Evolutionary conservation across 2,113 vertebrate genomes (phyloP), one percentile per base, ranked within the genome.

Genomic region (Vulpes ferrilata): DNA sequence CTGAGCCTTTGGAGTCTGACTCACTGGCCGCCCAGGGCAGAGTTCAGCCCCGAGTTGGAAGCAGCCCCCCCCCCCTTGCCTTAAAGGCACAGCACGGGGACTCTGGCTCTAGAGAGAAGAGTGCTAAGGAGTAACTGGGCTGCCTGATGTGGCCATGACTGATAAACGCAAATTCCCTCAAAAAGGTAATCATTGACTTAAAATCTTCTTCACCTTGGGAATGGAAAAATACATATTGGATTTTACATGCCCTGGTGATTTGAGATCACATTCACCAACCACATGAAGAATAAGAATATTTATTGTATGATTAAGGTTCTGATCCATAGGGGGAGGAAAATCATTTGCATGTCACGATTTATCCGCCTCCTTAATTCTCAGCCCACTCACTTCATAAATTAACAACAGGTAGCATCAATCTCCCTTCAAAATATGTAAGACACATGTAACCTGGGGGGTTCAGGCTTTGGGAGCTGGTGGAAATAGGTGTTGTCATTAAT

Each of bases 401-500:
- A 90, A 96, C 96, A 98, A 97, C 98, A 97, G 90, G 93, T 88
- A 96, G 88, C 94, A 93, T 97, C 94, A 95, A 88, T 96, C 92
- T 96, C 30, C 69, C 81, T 90, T 95, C 88, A 94, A 64, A 95
- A 88, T 80, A 62, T 5, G 60, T 32, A 65, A 95, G 60, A 67
- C 60, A 55, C 74, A 32, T 55, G 74, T 85, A 92, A 87, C 69
- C 32, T 78, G 81, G n/a, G 59, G n/a, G 25, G 48, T 23, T 95
- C n/a, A 69, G 85, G 62, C 83, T 90, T 88, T 38, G 17, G 13
- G 80, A 96, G 94, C 71, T 84, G 25, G 57, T 83, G 51, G 64
- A 93, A 88, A 89, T 55, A 82, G 69, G 51, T 84, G 62, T 57
- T 80, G 59, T 93, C 73, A 11, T 88, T 85, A 65, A 87, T 71